Base-by-base conservation (phyloP, 64 coral and sea anemone species). In the Trachythela sp. region DNA sequence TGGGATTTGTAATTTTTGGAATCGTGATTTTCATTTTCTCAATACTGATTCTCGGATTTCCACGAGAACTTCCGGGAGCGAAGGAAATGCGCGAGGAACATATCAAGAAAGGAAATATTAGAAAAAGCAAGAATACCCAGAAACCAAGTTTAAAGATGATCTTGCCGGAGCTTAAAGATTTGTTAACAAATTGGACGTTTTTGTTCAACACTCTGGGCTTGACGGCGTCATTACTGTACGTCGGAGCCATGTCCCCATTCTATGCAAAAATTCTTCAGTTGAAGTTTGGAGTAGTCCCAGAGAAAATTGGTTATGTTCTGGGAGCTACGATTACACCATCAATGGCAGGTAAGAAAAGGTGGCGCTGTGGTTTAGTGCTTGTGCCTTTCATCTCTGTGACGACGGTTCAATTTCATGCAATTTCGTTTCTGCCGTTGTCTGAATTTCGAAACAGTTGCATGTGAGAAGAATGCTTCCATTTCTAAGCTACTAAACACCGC, bases 1-100 rank as follows among this genome's bases (percentile, higher is more conserved):
- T 98, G 50, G 95, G 95, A 39, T 98, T 91, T 89, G 40, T 98
- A 27, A 86, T 90, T 13, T 93, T 84, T 14, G 95, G 92, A 11
- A 60, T 51, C 30, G 7, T 90, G 24, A 89, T 94, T 4, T 1
- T 94, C 38, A 0, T 89, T n/a, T 92, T 68, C 15, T 86, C 91
- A 1, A 33, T 94, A 29, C 41, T 94, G 17, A 48, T 98, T 31
- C 91, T 98, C 5, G 95, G 93, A 2, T 98, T 94, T 89, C 95
- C 95, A 2, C 76, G 70, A 29, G 89, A 92, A 86, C 75, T 98
- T 41, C 95, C 93, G 0, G 95, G 95, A 35, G 83, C 95, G 0
- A 87, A 76, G 85, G 83, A 88, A 49, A 98, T 86, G 30, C 93
- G 95, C 22, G 88, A 89, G 26, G 70, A 83, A 36, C 93, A 93